Evolutionary conservation across 2,113 vertebrate species (phyloP).

Genomic region (Perccottus glenii): DNA sequence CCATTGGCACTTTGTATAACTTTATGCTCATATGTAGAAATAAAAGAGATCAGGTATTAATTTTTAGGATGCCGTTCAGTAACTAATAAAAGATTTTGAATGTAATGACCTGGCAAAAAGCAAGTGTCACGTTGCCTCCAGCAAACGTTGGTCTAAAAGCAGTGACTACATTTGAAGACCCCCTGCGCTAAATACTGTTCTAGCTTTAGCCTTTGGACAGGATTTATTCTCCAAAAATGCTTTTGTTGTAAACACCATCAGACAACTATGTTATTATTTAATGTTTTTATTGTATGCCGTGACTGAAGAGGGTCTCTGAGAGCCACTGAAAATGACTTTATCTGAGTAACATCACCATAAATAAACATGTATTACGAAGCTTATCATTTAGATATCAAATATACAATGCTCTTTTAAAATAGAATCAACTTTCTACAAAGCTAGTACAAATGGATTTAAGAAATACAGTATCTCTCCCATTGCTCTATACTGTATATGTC

Average conservation of each 20-base stretch:
- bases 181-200: neutral
- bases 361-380: constrained; percentile 62
- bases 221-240: neutral
- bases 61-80: constrained; percentile 25
- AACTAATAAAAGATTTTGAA: constrained; percentile 21
- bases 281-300: too few species aligned
- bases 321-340: constrained; percentile 31
- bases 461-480: constrained; percentile 52
- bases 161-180: neutral
- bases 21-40: constrained; percentile 29
- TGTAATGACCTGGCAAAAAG: constrained; percentile 11
- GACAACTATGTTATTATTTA: neutral
- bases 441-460: constrained; percentile 76
- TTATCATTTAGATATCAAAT: constrained; percentile 72
- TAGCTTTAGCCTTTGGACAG: too few species aligned
- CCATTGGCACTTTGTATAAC: constrained; percentile 5
- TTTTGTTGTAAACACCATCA: neutral
- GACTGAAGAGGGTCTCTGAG: constrained; percentile 12
- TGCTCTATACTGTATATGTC: constrained; percentile 58
- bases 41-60: constrained; percentile 9
- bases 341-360: constrained; percentile 54
- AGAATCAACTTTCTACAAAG: constrained; percentile 78
- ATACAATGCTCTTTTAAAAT: constrained; percentile 75
- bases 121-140: constrained; percentile 20
- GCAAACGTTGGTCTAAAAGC: constrained; percentile 42